Percentiles rank a stretch among this genome's conserved stretches.
Evolutionary conservation across 2,797 vertebrate genomes (phyloP).

Genomic region (Heteromormyrus szaboi): DNA sequence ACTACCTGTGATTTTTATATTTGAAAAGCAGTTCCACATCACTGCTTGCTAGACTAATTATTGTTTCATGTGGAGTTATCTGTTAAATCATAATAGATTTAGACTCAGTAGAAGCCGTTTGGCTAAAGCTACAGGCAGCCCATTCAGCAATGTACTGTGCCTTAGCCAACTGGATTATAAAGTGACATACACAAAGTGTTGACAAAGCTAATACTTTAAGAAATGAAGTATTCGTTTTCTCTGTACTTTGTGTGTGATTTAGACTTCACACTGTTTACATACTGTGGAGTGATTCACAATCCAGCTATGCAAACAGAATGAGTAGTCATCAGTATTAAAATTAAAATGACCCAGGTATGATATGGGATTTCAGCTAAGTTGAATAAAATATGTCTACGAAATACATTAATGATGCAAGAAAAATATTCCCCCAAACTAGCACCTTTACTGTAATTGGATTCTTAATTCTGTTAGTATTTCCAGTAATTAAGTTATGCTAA

Average conservation of each 20-base stretch:
- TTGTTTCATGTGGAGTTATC: not conserved
- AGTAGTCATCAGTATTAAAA: not conserved
- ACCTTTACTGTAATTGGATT: not conserved
- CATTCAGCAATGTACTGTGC: not conserved
- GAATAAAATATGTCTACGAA: not conserved
- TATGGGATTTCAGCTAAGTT: not conserved
- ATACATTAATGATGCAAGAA: not conserved
- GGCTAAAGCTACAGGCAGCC: not conserved
- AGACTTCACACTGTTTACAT: not conserved
- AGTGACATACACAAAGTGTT: not conserved
- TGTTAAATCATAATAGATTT: not conserved
- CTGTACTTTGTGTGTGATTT: not conserved
- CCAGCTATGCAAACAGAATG: not conserved
- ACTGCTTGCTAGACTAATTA: not conserved
- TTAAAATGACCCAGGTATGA: not conserved
- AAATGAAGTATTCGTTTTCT: not conserved
- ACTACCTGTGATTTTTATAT: not conserved
- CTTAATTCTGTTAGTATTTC: not conserved
- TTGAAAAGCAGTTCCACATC: not conserved
- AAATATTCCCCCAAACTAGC: not conserved
- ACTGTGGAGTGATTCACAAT: slow-evolving; percentile 1
- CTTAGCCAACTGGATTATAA: not conserved
- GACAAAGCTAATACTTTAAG: not conserved
- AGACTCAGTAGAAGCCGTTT: not conserved
- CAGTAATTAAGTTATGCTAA: not conserved